Conservation (phyloP, 2,113 vertebrate genomes). For the Narcine bancroftii region DNA sequence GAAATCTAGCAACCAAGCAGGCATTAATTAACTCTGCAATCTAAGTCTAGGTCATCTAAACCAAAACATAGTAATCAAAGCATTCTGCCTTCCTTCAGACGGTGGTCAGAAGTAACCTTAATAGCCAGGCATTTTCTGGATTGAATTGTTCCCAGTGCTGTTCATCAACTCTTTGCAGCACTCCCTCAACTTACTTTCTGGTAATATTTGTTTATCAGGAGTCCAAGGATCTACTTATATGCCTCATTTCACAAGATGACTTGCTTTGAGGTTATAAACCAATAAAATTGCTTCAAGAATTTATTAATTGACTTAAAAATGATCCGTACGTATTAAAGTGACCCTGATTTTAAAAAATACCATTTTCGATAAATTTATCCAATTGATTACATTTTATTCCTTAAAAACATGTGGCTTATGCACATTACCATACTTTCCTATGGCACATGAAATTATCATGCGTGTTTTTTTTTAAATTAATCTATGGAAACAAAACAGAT, state of each 20-base stretch:
- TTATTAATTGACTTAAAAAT: background rate
- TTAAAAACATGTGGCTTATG: background rate
- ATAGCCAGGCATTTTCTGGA: background rate
- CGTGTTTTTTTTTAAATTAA: background rate
- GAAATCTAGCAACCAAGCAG: background rate
- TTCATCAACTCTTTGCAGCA: background rate
- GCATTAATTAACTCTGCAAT: background rate
- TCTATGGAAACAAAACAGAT: background rate
- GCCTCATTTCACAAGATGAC: background rate
- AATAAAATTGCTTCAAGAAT: background rate
- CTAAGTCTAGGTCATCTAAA: background rate
- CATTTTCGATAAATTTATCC: background rate
- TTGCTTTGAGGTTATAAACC: background rate
- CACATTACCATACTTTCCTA: background rate
- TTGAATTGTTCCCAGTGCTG: background rate
- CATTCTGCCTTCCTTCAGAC: slow-evolving; percentile 2
- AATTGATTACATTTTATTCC: background rate
- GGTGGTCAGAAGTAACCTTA: background rate
- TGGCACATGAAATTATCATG: background rate
- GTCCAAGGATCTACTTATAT: background rate
- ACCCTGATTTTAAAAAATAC: background rate
- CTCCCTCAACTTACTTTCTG: background rate
- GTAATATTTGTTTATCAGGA: background rate
- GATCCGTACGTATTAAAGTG: background rate
- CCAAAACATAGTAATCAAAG: background rate